These are phyloP conservation scores for Erebia ligea DNA, from an alignment of 2,888 invertebrate genomes.

Conservation along the genomic window DNA sequence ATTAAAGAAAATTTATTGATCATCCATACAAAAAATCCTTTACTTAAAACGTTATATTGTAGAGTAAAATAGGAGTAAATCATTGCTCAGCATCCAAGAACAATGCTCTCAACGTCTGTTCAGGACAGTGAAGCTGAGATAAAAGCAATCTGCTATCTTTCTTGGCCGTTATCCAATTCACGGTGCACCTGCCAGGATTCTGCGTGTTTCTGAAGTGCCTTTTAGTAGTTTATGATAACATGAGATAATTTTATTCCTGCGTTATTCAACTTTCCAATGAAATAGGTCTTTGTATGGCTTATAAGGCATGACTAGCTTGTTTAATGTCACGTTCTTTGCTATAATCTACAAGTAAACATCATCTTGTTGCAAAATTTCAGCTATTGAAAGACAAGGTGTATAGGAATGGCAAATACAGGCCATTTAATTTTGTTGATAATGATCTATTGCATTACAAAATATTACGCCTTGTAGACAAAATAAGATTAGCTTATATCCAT, in stretches of 20 bases:
- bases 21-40: no score
- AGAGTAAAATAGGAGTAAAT: slow-evolving; percentile 3
- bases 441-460: no score
- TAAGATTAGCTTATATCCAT: no score
- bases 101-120: slow-evolving; percentile 14
- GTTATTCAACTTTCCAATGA: background rate
- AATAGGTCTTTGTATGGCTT: background rate
- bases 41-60: background rate
- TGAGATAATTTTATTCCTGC: background rate
- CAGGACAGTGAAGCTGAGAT: slow-evolving; percentile 13
- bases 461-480: no score
- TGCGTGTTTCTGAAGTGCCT: slow-evolving; percentile 30
- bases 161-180: slow-evolving; percentile 29
- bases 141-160: slow-evolving; percentile 31
- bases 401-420: no score
- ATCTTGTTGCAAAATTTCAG: no score
- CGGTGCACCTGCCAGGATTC: slow-evolving; percentile 21
- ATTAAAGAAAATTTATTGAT: no score
- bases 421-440: no score
- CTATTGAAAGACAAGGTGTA: no score
- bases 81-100: background rate
- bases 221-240: slow-evolving; percentile 23
- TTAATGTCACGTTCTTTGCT: no score
- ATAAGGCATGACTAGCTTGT: background rate
- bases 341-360: no score